Percentiles rank a stretch among this genome's conserved stretches.
phyloP scores from a whole-genome alignment of 37 sponge, comb jelly and placozoan genomes.

The Beroe ovata region DNA sequence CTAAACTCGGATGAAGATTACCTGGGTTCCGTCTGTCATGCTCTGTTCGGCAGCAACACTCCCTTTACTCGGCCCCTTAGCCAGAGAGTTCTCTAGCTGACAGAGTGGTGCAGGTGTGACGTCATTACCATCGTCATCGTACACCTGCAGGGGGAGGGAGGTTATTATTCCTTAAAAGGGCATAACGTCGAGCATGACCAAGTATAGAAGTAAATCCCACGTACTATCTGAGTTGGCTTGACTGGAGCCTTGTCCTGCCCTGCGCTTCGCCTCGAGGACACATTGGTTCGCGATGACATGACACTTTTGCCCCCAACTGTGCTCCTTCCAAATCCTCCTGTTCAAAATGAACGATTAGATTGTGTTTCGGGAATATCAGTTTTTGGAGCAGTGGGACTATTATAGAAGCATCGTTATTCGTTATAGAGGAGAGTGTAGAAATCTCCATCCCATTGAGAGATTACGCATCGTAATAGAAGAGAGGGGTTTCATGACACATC shows the following conservation, averaged over 20 bases:
- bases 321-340: constrained; percentile 47
- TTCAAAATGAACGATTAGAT: no score
- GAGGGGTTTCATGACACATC: no score
- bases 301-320: constrained; percentile 52
- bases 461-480: no score
- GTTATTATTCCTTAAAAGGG: neutral
- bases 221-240: constrained; percentile 45
- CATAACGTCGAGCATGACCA: no score
- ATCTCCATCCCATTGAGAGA: neutral
- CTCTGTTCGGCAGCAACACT: constrained; percentile 29
- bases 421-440: neutral
- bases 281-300: constrained; percentile 58
- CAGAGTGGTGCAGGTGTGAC: constrained; percentile 80
- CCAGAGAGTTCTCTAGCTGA: constrained; percentile 51
- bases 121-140: constrained; percentile 80
- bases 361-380: neutral
- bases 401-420: neutral
- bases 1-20: no score
- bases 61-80: constrained; percentile 53
- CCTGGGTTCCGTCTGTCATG: neutral
- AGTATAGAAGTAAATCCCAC: no score
- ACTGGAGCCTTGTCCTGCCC: neutral
- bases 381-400: neutral
- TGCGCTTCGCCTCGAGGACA: constrained; percentile 33
- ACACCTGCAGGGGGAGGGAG: constrained; percentile 69